Evolutionary conservation across 2,113 vertebrate genomes (phyloP), one percentile per base, ranked within the genome.

Genomic region (Tragulus kanchil): DNA sequence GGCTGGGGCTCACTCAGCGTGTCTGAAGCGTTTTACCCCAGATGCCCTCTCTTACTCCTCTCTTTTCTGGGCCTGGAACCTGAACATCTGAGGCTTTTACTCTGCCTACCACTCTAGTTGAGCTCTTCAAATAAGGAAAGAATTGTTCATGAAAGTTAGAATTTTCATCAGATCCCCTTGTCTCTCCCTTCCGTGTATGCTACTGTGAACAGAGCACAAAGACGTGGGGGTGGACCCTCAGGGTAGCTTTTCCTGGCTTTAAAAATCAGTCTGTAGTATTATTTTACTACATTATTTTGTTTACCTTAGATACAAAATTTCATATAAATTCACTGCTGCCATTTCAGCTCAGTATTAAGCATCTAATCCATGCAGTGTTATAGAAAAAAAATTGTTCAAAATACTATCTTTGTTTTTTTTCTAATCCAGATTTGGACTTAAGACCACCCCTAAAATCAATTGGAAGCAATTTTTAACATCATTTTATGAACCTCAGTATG

Each of bases 401-500:
- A 3, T 69, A 79, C 11, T 87, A 1, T 17, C 94, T 73, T 28
- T 58, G 14, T 28, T 67, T 67, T 13, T 71, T 96, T 81, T 95
- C 54, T 93, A 92, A 95, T 85, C 67, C 85, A 98, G 98, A 26
- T 98, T 98, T 93, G 97, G 97, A 50, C 81, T 98, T 71, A 98
- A 89, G 97, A 75, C 96, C 86, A 97, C 96, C 48, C 90, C 85
- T 64, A 98, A 67, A 85, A 97, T 98, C 94, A 86, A 86, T 1
- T 98, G 98, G 98, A 97, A 98, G 62, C 71, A 98, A 59, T 98
- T 99, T 96, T 93, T 98, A 87, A 95, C 97, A 36, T 97, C 94
- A 14, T 71, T 98, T 64, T 4, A 23, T 42, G 93, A 97, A 61
- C 67, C 83, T 82, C 82, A 31, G 3, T 56, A 23, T 50, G 96